Base-by-base conservation (phyloP, 2,113 vertebrate genomes). In the Rhea pennata region DNA sequence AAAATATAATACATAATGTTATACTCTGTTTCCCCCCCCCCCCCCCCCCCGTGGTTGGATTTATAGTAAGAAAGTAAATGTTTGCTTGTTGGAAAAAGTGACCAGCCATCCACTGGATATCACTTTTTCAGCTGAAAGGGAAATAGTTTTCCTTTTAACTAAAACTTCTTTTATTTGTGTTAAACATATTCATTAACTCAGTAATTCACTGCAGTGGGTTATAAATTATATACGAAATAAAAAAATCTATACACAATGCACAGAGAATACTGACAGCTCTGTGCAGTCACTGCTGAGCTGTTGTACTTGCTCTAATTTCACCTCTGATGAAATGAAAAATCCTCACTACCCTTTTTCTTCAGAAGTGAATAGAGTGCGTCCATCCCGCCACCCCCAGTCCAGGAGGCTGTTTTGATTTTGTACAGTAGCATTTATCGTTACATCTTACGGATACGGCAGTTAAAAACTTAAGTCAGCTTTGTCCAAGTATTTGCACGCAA, bases 181-280 rank as follows among this genome's bases (percentile, higher is more conserved):
- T 84, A 95, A 96, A 66, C 24, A 75, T 84, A 82, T 92, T 51
- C 72, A 92, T 76, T 74, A 74, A 50, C 42, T 96, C 81, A 74
- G 81, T 81, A 81, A 85, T 54, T 74, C 84, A 87, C 84, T 90
- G 75, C 42, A 89, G 84, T 51, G 74, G 27, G 64, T 79, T 58
- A 87, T 95, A 95, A 94, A 97, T 96, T 92, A 93, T 87, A 89
- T 87, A 96, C 92, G 61, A 92, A 93, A 92, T 71, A 65, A 94
- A 72, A 87, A 67, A 48, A 42, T 16, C 36, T 8, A 50, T 73
- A 23, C 44, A 73, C 73, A 87, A 40, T 79, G 44, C 73, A 64
- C 6, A 91, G 22, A 72, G 69, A 93, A 82, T 93, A 91, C 21
- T 88, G 94, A 96, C 69, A 84, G 9, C 51, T 86, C 76, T 50